A percentile compares a stretch with the other conserved stretches of the same genome.
Conservation (phyloP, 2,797 vertebrate genomes). For the Adrianichthys oophorus region DNA sequence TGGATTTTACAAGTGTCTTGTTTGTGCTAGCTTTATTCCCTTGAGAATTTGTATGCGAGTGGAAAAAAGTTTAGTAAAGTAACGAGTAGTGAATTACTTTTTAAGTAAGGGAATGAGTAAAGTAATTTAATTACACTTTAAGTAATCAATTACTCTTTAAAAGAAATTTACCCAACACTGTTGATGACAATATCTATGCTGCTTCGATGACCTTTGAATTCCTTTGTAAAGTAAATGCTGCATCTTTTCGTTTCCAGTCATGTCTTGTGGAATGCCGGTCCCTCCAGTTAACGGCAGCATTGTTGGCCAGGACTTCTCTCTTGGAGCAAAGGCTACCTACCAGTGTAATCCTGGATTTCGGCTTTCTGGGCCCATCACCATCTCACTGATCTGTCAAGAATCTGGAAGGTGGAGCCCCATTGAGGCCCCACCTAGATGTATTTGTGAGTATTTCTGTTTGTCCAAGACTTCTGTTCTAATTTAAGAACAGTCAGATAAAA, state of each 20-base stretch:
- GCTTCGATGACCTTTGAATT: no score
- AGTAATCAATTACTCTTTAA: no score
- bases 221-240: no score
- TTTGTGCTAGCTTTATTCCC: no score
- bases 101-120: no score
- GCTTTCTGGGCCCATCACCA: conserved; percentile 76
- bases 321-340: conserved; percentile 88
- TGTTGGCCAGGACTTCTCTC: conserved; percentile 91
- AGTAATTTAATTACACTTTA: no score
- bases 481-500: background rate
- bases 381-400: conserved; percentile 85
- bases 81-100: no score
- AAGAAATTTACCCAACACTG: no score
- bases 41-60: no score
- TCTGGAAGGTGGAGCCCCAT: conserved; percentile 90
- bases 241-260: conserved; percentile 73
- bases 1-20: no score
- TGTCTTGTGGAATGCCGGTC: conserved; percentile 91
- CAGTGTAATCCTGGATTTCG: conserved; percentile 90
- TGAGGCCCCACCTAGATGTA: conserved; percentile 86
- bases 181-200: no score
- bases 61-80: no score
- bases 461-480: background rate
- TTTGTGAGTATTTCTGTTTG: conserved; percentile 79
- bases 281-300: conserved; percentile 89